Base-by-base conservation (phyloP, 2,888 invertebrate species). In the Drosophila melanocephala region DNA sequence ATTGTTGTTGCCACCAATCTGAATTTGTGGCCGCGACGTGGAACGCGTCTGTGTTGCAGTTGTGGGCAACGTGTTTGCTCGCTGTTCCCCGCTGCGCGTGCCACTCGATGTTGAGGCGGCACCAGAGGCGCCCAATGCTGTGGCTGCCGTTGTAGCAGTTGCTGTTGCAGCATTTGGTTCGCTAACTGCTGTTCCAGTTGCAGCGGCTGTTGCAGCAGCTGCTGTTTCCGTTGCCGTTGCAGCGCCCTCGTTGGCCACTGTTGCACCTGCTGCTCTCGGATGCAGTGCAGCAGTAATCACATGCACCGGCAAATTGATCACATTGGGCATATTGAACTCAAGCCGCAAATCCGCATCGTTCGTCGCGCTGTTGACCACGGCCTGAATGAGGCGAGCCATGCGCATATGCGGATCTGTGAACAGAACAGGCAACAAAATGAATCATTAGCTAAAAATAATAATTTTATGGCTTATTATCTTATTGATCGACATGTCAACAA, bases 11-110 rank as follows among this genome's bases (percentile, higher is more conserved):
- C 95, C 94, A 19, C 95, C 95, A 56, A 96, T 94, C 89, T 96
- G 96, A 14, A 96, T 95, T 84, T 96, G 96, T 0, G 96, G 96
- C 33, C 96, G 94, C 9, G 95, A 94, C 22, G 96, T 96, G 61
- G 96, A 95, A 44, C 96, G 94, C 5, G 96, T 96, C 88, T 96
- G 95, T 0, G 96, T 96, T 1, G 96, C 94, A 30, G 96, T 96
- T 14, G 96, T 96, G 30, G 96, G 96, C 92, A 96, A 95, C 5
- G 96, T 96, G 55, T 95, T 70, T 35, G 89, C 80, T 95, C 95
- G 55, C 95, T 95, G 61, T 0, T 86, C 89, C 0, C 95, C 94
- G 12, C 95, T 95, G 80, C 85, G 81, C 30, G 72, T 65, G 32
- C 80, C 82, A 16, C 52, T 71, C 28, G 80, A 79, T 12, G 81